Evolutionary conservation across 2,888 invertebrate species (phyloP).

Genomic region (Heteropelma amictum): DNA sequence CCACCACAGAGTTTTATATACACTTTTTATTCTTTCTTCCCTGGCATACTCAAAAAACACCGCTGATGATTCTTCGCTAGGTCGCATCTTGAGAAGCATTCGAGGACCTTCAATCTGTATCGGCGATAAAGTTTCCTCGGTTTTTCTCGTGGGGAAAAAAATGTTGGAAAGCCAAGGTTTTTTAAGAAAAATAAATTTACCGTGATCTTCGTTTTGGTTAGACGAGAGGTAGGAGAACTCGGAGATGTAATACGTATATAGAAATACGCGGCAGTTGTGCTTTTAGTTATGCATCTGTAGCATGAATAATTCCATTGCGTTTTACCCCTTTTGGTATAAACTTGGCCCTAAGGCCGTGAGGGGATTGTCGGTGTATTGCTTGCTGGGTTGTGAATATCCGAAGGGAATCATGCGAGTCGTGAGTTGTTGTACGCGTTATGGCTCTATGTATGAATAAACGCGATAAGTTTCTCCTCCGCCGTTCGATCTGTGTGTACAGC

Average conservation of each 20-base stretch:
- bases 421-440: slow-evolving; percentile 42
- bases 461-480: slow-evolving; percentile 62
- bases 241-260: slow-evolving; percentile 1
- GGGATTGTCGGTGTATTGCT: slow-evolving; percentile 51
- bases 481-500: slow-evolving; percentile 46
- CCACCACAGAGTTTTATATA: slow-evolving; percentile 34
- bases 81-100: too few species aligned
- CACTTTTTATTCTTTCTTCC: slow-evolving; percentile 50
- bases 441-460: slow-evolving; percentile 42
- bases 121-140: too few species aligned
- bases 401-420: slow-evolving; percentile 42
- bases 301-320: slow-evolving; percentile 73
- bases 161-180: not conserved
- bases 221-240: not conserved
- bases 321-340: slow-evolving; percentile 71
- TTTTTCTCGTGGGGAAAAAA: not conserved
- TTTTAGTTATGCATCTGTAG: slow-evolving; percentile 44
- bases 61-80: not conserved
- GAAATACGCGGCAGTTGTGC: slow-evolving; percentile 32
- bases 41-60: slow-evolving; percentile 14
- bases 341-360: slow-evolving; percentile 57
- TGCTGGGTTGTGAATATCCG: slow-evolving; percentile 40
- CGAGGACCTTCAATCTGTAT: too few species aligned
- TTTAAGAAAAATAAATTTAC: too few species aligned
- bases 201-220: too few species aligned